Conservation (phyloP, 2,888 invertebrate genomes). For the Rapana venosa region DNA sequence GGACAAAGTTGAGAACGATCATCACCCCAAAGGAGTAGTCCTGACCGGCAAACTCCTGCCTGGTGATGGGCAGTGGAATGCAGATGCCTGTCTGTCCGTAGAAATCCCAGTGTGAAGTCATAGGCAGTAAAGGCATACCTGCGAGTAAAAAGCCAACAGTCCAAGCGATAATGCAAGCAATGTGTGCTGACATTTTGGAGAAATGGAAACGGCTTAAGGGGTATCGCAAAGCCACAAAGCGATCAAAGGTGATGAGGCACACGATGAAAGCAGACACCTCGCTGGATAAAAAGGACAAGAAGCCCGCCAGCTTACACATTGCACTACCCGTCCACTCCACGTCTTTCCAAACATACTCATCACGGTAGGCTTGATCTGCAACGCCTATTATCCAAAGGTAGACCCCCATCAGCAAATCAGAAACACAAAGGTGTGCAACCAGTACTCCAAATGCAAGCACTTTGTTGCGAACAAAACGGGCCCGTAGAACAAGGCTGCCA, state of each 20-base stretch:
- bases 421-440: background rate
- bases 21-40: background rate
- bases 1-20: constrained; percentile 14
- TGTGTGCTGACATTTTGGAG: background rate
- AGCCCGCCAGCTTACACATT: background rate
- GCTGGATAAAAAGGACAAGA: background rate
- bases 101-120: constrained; percentile 11
- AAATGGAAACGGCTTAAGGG: background rate
- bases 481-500: background rate
- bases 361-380: background rate
- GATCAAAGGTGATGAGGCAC: background rate
- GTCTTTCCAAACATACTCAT: background rate
- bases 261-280: background rate
- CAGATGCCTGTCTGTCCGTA: constrained; percentile 1
- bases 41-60: background rate
- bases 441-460: background rate
- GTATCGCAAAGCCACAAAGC: background rate
- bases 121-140: background rate
- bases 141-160: background rate
- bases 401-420: background rate
- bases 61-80: background rate
- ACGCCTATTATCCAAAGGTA: background rate
- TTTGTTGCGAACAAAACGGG: background rate
- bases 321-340: background rate
- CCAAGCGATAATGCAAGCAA: background rate